phyloP scores from a whole-genome alignment of 2,888 invertebrate species.

The Tuberolachnus salignus region DNA sequence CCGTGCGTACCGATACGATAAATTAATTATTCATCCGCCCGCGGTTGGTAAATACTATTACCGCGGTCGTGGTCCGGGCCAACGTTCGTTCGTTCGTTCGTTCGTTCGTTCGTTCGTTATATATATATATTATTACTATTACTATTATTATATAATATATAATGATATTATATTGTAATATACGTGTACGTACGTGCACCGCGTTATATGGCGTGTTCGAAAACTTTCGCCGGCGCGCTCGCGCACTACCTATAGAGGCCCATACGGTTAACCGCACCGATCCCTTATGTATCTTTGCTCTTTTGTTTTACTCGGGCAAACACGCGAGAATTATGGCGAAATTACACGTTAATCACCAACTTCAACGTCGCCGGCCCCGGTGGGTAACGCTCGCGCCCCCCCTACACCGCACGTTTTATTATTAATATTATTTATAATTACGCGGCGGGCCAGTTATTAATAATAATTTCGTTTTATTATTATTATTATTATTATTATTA shows the following conservation, averaged over 20 bases:
- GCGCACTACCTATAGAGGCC: too few relatives aligned
- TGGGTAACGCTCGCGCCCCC: too few relatives aligned
- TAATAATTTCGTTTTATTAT: conserved; percentile 35
- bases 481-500: conserved; percentile 22
- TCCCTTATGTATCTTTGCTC: conserved; percentile 26
- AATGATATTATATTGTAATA: background rate
- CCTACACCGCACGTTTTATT: too few relatives aligned
- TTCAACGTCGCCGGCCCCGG: background rate
- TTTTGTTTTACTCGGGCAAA: conserved; percentile 18
- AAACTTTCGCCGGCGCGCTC: background rate
- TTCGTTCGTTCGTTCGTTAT: too few relatives aligned
- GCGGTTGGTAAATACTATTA: conserved; percentile 6
- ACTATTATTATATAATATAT: background rate
- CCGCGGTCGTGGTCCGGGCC: background rate
- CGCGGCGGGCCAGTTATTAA: background rate
- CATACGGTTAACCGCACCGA: conserved; percentile 23
- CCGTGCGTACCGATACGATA: background rate
- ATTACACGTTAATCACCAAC: conserved; percentile 25
- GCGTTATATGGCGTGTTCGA: background rate
- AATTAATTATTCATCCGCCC: conserved; percentile 5
- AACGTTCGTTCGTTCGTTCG: too few relatives aligned
- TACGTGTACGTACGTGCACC: too few relatives aligned
- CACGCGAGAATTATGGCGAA: conserved; percentile 18
- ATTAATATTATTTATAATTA: conserved; percentile 15
- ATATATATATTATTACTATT: too few relatives aligned